These are phyloP conservation scores for Vicugna pacos DNA, from an alignment of 2,113 vertebrate species.

Conservation along the genomic window DNA sequence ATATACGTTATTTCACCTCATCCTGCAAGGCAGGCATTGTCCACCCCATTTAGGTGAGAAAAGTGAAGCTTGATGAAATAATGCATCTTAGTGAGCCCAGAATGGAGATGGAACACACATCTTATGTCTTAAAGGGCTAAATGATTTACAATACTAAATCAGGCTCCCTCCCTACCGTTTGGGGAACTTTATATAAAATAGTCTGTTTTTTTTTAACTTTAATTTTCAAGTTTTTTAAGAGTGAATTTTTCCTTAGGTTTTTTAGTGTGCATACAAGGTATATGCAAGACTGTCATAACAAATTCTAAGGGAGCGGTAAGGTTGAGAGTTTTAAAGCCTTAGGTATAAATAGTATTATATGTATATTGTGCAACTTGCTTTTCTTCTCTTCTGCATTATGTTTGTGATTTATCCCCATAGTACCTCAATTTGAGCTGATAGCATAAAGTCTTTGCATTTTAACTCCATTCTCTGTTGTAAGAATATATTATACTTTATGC, in stretches of 20 bases:
- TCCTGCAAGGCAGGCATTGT: not conserved
- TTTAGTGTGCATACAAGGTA: conserved; percentile 11
- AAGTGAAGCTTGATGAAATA: conserved; percentile 17
- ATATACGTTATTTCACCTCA: not conserved
- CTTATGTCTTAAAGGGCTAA: not conserved
- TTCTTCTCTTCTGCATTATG: not conserved
- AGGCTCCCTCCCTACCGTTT: not conserved
- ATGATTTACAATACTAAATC: conserved; percentile 17
- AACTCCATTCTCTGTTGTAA: not conserved
- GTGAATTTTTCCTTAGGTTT: conserved; percentile 52
- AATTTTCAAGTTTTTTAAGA: conserved; percentile 1
- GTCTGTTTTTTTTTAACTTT: conserved; percentile 16
- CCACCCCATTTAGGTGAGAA: not conserved
- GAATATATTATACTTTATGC: not conserved
- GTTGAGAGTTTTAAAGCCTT: conserved; percentile 17
- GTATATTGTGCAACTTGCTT: not conserved
- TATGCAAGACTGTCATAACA: not conserved
- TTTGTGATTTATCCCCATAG: not conserved
- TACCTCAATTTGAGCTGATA: not conserved
- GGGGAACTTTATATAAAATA: conserved; percentile 14
- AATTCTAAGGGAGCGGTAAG: conserved; percentile 37
- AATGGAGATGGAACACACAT: not conserved
- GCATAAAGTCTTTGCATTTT: conserved; percentile 29
- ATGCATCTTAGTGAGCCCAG: not conserved
- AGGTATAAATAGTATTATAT: not conserved